Evolutionary conservation across 1,140 invertebrate genomes (phyloP).

Genomic region (Mya arenaria): DNA sequence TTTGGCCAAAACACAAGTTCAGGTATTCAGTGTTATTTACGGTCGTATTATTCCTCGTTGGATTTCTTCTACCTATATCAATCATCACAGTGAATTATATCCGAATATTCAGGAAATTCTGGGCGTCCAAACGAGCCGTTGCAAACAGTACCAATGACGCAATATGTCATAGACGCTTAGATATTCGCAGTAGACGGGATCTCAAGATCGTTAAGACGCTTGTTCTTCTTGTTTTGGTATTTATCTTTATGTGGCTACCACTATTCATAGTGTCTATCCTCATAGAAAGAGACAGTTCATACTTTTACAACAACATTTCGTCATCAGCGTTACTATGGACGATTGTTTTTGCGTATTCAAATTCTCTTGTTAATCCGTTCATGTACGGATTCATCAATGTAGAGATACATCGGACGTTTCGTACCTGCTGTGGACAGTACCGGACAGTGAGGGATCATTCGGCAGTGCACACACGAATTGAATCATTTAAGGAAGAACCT

Average conservation of each 20-base stretch:
- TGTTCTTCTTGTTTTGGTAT: conserved; percentile 66
- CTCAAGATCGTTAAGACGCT: conserved; percentile 68
- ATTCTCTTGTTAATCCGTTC: conserved; percentile 72
- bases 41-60: conserved; percentile 4
- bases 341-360: conserved; percentile 60
- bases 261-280: conserved; percentile 66
- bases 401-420: neutral
- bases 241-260: conserved; percentile 74
- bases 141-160: neutral
- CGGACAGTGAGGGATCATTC: too few relatives aligned
- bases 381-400: conserved; percentile 69
- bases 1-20: conserved; percentile 65
- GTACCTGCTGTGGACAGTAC: too few relatives aligned
- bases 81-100: conserved; percentile 68
- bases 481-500: too few relatives aligned
- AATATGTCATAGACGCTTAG: neutral
- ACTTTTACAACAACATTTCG: conserved; percentile 54
- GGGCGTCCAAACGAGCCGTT: conserved; percentile 56
- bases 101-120: conserved; percentile 66
- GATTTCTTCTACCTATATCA: conserved; percentile 67
- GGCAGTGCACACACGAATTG: too few relatives aligned
- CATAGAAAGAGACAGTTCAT: conserved; percentile 60
- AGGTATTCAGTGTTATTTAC: conserved; percentile 61
- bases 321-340: conserved; percentile 65
- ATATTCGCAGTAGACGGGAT: conserved; percentile 46